phyloP scores from a whole-genome alignment of 2,113 vertebrate genomes.

The Microtus richardsoni region DNA sequence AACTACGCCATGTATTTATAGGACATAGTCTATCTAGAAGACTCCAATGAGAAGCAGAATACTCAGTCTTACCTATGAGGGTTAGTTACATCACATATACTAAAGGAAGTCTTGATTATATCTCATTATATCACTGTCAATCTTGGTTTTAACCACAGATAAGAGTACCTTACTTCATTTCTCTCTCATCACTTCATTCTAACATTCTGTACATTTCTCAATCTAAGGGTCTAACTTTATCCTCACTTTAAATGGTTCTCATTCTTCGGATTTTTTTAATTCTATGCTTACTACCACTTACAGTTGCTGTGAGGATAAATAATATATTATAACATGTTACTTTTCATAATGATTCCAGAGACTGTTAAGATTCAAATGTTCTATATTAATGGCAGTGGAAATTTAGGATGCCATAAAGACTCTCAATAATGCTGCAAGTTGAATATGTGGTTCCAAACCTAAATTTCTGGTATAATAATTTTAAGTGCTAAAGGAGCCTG shows the following conservation, averaged over 20 bases:
- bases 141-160: background rate
- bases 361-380: slow-evolving; percentile 1
- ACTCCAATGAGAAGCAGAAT: slow-evolving; percentile 15
- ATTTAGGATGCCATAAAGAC: slow-evolving; percentile 2
- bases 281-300: slow-evolving; percentile 13
- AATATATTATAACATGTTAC: slow-evolving; percentile 9
- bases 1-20: slow-evolving; percentile 10
- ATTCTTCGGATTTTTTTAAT: slow-evolving; percentile 6
- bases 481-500: slow-evolving; percentile 24
- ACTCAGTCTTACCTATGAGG: slow-evolving; percentile 15
- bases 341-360: background rate
- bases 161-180: slow-evolving; percentile 31
- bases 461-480: slow-evolving; percentile 25
- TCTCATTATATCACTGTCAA: background rate
- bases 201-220: slow-evolving; percentile 9
- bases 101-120: slow-evolving; percentile 32
- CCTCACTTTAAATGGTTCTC: slow-evolving; percentile 23
- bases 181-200: slow-evolving; percentile 8
- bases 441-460: background rate
- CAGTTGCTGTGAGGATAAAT: slow-evolving; percentile 9
- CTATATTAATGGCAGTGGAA: slow-evolving; percentile 9
- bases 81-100: slow-evolving; percentile 22
- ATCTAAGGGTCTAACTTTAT: slow-evolving; percentile 21
- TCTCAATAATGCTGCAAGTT: background rate
- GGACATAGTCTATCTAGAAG: background rate